Conservation (phyloP, 1,140 invertebrate genomes). For the Neodiprion virginianus region DNA sequence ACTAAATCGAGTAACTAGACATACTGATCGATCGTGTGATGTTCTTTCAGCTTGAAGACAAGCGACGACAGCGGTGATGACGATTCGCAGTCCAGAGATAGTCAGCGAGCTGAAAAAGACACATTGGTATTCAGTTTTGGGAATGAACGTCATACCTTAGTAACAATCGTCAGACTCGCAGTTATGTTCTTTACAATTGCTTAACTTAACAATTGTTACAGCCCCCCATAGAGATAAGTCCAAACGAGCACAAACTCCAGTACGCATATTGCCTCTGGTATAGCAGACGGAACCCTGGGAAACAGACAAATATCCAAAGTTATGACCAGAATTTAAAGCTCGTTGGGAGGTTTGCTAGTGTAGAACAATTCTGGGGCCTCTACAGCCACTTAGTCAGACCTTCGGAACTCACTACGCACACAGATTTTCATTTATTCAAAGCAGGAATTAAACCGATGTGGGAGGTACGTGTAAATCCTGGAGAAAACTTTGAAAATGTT, state of each 20-base stretch:
- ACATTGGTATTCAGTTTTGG: constrained; percentile 43
- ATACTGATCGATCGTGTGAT: constrained; percentile 13
- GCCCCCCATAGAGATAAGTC: constrained; percentile 70
- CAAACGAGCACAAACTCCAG: constrained; percentile 86
- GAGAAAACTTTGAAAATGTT: not conserved
- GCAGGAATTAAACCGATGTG: constrained; percentile 98
- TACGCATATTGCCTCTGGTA: constrained; percentile 92
- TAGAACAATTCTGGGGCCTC: constrained; percentile 97
- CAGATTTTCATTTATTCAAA: constrained; percentile 98
- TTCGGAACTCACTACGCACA: constrained; percentile 86
- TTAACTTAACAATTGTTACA: constrained; percentile 38
- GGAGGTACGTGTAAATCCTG: constrained; percentile 71
- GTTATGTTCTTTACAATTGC: constrained; percentile 19
- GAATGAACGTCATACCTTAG: not conserved
- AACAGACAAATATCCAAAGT: constrained; percentile 69
- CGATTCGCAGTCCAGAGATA: constrained; percentile 57
- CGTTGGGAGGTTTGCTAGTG: constrained; percentile 85
- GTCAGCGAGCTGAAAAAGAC: constrained; percentile 54
- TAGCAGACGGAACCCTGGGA: constrained; percentile 76
- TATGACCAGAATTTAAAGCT: constrained; percentile 78
- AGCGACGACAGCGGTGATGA: constrained; percentile 68
- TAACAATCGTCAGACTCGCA: constrained; percentile 5
- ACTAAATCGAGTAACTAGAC: too few relatives aligned
- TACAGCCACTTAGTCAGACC: constrained; percentile 92
- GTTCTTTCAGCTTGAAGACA: constrained; percentile 61